Evolutionary conservation across 2,797 vertebrate genomes (phyloP), one percentile per base, ranked within the genome.

Genomic region (Sebastes umbrosus): DNA sequence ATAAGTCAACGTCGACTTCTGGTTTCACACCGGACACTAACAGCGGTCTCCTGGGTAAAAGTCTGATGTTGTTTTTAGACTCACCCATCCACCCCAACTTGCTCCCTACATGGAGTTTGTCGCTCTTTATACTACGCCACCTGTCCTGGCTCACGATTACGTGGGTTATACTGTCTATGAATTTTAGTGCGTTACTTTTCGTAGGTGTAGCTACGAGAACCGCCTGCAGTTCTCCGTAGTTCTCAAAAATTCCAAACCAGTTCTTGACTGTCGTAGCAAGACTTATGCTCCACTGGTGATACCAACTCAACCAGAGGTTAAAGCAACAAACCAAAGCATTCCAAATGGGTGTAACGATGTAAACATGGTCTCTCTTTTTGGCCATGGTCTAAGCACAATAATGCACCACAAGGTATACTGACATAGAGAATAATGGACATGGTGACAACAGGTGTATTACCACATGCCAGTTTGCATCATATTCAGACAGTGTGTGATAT

Each of bases 1-100:
- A 39, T 39, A 39, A 39, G 36, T 39, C 36, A 39, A 39, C 12
- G 13, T 1, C 0, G 36, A 39, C 36, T 39, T 39, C 12, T 39
- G 36, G 36, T 39, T 39, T 39, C 36, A 39, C 36, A 14, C 13
- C 12, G 36, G 4, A 39, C 36, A 39, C 36, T 39, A 39, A 39
- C 36, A 39, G 2, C 36, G 1, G 2, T 39, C 2, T 39, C 39
- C 1, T 43, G 39, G 3, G 39, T 0, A 0, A 6, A 16, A 16
- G 39, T 43, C 39, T 43, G 39, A 0, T 43, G 13, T 39, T 39
- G 6, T 43, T 43, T 43, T 43, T 43, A 1, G 39, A 43, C 1
- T 16, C 0, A 43, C 39, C 39, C 39, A 16, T 39, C 36, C 36
- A 39, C 5, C 13, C 36, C 12, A 1, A 43, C 14, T 2, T 43